Evolutionary conservation across 2,113 vertebrate genomes (phyloP).

Genomic region (Erinaceus europaeus): DNA sequence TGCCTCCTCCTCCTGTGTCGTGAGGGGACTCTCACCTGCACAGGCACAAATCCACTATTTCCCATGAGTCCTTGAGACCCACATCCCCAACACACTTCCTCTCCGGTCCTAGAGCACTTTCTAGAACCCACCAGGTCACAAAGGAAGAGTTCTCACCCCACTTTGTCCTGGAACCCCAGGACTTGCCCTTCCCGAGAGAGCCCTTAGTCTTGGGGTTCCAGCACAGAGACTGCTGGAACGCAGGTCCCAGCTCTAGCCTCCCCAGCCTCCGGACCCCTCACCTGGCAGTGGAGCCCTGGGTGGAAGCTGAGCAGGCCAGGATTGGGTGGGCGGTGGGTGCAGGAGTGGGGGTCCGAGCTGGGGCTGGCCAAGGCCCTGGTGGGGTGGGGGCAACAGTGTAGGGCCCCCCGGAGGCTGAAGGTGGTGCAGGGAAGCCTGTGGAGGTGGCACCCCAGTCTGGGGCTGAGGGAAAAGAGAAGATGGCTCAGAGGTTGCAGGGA

Average conservation of each 20-base stretch:
- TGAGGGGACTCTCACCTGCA: background rate
- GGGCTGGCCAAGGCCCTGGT: conserved; percentile 83
- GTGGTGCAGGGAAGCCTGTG: conserved; percentile 82
- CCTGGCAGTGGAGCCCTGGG: conserved; percentile 83
- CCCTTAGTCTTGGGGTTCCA: background rate
- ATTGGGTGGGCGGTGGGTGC: conserved; percentile 77
- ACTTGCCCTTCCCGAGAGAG: background rate
- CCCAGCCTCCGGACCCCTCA: conserved; percentile 58
- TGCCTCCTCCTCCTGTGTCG: conserved; percentile 15
- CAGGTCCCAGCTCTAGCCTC: background rate
- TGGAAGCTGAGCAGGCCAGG: conserved; percentile 87
- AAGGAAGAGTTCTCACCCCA: background rate
- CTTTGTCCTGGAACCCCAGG: background rate
- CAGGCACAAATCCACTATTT: background rate
- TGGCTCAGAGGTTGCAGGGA: background rate
- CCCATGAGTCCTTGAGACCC: background rate
- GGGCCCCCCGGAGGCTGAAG: conserved; percentile 86
- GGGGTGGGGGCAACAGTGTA: conserved; percentile 83
- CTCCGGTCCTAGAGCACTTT: background rate
- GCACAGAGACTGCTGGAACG: too few relatives aligned
- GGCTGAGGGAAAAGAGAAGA: conserved; percentile 73
- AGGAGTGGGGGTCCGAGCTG: conserved; percentile 78
- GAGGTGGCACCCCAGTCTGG: conserved; percentile 85
- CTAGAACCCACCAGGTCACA: background rate
- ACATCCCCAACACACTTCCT: background rate